Base-by-base conservation (phyloP, 2,113 vertebrate genomes). In the Megalops atlanticus region DNA sequence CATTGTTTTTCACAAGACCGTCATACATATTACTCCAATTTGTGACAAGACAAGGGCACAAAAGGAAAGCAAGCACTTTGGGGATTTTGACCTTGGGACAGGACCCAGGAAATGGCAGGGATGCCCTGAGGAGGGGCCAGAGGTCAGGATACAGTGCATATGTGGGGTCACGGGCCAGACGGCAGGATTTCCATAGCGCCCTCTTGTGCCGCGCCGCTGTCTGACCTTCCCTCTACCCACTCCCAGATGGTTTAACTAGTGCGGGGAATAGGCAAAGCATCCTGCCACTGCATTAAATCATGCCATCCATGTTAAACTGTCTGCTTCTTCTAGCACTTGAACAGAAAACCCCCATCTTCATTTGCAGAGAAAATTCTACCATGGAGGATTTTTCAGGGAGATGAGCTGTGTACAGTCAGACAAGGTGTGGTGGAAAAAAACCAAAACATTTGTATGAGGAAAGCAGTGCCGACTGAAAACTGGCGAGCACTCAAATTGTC, bases 211-310 rank as follows among this genome's bases (percentile, higher is more conserved):
- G 21, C 45, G 27, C n/a, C 21, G 41, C 27, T 76, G 43, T 41
- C 27, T 52, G 74, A 76, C 74, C 72, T 40, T 40, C 72, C 39
- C 31, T 45, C 74, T 49, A 35, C 41, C 49, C 38, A 31, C 45
- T 76, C 49, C 74, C 74, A 76, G 74, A 76, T 49, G 74, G 74
- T 43, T 74, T 36, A 38, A 43, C 27, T 39, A 74, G 45, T 49
- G 2, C 43, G 31, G 74, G 38, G 72, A 74, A 43, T 43, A 43
- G 41, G 24, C 33, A 14, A 52, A 76, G 27, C 74, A 43, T 24
- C 49, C n/a, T 49, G 41, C 10, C 43, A 49, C 27, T 41, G 15
- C 21, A n/a, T 1, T 21, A 16, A 73, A 41, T 41, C 6, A 39
- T 74, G 72, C 38, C 72, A 74, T 74, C 72, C 36, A 74, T n/a